These are phyloP conservation scores for Himalopsyche tibetana DNA, from an alignment of 2,888 invertebrate species.

Conservation along the genomic window DNA sequence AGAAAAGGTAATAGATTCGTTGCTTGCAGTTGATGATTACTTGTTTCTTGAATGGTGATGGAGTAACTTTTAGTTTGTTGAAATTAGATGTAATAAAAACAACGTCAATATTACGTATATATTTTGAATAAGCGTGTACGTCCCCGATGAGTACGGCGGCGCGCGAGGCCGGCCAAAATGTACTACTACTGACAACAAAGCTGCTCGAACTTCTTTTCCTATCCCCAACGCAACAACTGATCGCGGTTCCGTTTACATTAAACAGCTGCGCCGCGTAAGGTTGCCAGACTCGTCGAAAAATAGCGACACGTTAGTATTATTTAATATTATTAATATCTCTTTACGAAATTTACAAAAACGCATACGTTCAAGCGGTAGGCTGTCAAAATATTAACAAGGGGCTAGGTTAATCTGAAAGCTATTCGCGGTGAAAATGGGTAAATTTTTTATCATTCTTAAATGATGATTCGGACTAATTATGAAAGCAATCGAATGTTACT, in stretches of 20 bases:
- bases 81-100: slow-evolving; percentile 10
- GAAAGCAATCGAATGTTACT: too few relatives aligned
- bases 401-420: too few relatives aligned
- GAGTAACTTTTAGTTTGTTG: slow-evolving; percentile 11
- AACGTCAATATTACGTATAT: slow-evolving; percentile 15
- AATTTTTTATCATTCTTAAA: too few relatives aligned
- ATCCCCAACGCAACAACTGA: background rate
- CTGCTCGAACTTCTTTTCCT: background rate
- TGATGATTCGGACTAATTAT: too few relatives aligned
- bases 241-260: slow-evolving; percentile 68
- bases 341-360: too few relatives aligned
- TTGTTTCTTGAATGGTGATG: slow-evolving; percentile 17
- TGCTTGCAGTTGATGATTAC: slow-evolving; percentile 10
- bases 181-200: background rate
- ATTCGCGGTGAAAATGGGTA: too few relatives aligned
- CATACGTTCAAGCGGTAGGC: too few relatives aligned
- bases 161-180: slow-evolving; percentile 54
- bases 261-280: slow-evolving; percentile 70
- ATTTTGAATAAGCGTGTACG: slow-evolving; percentile 45
- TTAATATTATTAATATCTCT: too few relatives aligned
- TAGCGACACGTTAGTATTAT: background rate
- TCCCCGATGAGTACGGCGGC: slow-evolving; percentile 26
- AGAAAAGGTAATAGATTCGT: slow-evolving; percentile 29
- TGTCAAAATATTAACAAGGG: too few relatives aligned
- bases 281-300: slow-evolving; percentile 12